Conservation (phyloP, 2,888 invertebrate genomes). For the Hetaerina titia region DNA sequence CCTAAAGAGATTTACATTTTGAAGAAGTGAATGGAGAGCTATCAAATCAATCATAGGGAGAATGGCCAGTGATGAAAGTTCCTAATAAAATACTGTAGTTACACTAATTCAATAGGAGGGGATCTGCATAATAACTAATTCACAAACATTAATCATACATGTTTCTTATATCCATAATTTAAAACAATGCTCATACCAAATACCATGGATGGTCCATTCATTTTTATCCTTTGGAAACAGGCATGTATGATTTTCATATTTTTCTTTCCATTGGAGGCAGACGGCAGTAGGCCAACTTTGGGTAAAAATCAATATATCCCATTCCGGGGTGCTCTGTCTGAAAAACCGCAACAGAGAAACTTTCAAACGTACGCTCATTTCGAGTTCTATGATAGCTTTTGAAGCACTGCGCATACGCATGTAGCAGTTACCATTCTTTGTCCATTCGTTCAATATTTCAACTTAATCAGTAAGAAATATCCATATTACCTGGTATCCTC, state of each 20-base stretch:
- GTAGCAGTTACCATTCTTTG: too few species aligned
- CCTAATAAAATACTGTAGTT: not conserved
- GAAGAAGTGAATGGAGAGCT: too few species aligned
- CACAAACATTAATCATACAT: constrained; percentile 71
- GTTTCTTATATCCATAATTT: not conserved
- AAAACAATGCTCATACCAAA: constrained; percentile 79
- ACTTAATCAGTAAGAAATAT: not conserved
- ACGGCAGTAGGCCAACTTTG: constrained; percentile 89
- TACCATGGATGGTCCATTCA: constrained; percentile 89
- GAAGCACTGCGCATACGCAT: too few species aligned
- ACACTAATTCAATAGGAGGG: not conserved
- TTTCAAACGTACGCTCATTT: too few species aligned
- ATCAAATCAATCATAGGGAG: too few species aligned
- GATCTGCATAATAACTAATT: constrained; percentile 1
- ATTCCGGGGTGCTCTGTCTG: constrained; percentile 76
- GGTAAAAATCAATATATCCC: constrained; percentile 89
- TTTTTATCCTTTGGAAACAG: constrained; percentile 81
- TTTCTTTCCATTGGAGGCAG: constrained; percentile 85
- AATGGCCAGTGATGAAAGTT: not conserved
- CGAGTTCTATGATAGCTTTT: too few species aligned
- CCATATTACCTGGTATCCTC: not conserved
- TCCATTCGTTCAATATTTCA: not conserved
- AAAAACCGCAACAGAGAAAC: not conserved
- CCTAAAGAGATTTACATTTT: too few species aligned
- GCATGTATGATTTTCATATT: constrained; percentile 82